Evolutionary conservation across 2,888 invertebrate genomes (phyloP).

Genomic region (Eilema caniola): DNA sequence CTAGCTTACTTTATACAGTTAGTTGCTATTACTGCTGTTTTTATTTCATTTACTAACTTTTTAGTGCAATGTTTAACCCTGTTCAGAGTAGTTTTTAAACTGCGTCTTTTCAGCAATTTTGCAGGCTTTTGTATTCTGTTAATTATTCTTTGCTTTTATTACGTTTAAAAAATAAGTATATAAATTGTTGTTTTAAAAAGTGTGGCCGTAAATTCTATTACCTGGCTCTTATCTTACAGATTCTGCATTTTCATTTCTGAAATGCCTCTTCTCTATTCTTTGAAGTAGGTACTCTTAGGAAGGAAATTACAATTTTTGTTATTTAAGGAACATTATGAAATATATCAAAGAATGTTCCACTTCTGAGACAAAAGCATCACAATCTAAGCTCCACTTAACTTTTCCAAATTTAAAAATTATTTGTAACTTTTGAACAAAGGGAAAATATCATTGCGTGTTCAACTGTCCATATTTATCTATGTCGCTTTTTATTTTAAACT

Average conservation of each 20-base stretch:
- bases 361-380: not conserved
- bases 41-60: too few relatives aligned
- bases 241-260: not conserved
- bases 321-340: not conserved
- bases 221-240: not conserved
- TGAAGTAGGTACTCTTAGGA: slow-evolving; percentile 1
- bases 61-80: too few relatives aligned
- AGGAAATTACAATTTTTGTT: slow-evolving; percentile 5
- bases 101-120: too few relatives aligned
- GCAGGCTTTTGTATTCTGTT: too few relatives aligned
- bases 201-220: not conserved
- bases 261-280: not conserved
- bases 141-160: not conserved
- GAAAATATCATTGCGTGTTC: not conserved
- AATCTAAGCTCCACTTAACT: not conserved
- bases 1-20: not conserved
- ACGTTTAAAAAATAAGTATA: not conserved
- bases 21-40: too few relatives aligned
- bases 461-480: too few relatives aligned
- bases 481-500: not conserved
- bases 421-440: not conserved
- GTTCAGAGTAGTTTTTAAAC: too few relatives aligned
- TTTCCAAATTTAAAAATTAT: not conserved
- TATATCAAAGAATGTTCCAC: not conserved
- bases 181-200: not conserved